Evolutionary conservation across 2,797 vertebrate species (phyloP).

Genomic region (Eidolon dupreanum): DNA sequence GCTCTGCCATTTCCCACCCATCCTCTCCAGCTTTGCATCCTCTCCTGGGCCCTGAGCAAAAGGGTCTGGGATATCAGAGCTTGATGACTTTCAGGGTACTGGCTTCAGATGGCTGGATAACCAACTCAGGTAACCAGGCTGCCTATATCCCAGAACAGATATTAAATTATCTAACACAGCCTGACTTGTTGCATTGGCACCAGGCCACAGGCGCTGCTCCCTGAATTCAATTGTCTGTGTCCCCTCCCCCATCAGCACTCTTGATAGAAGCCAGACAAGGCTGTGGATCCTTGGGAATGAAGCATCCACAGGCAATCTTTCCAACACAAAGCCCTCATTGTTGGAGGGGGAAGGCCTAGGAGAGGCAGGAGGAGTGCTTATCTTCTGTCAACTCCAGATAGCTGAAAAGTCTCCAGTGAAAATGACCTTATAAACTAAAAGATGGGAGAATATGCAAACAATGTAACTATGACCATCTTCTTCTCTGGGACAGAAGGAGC

Average conservation of each 20-base stretch:
- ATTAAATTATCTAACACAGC: slow-evolving; percentile 31
- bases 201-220: slow-evolving; percentile 35
- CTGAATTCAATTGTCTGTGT: slow-evolving; percentile 49
- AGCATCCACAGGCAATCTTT: slow-evolving; percentile 61
- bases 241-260: slow-evolving; percentile 45
- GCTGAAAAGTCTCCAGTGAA: slow-evolving; percentile 93
- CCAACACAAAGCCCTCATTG: slow-evolving; percentile 87
- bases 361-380: slow-evolving; percentile 81
- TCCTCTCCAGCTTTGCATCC: background rate
- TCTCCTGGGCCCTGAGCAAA: background rate
- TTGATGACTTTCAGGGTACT: background rate
- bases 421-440: slow-evolving; percentile 91
- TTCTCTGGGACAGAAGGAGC: slow-evolving; percentile 17
- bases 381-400: slow-evolving; percentile 92
- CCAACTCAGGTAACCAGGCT: slow-evolving; percentile 36
- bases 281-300: slow-evolving; percentile 71
- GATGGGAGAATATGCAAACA: slow-evolving; percentile 80
- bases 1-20: background rate
- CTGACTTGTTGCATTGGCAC: slow-evolving; percentile 61
- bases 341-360: slow-evolving; percentile 78
- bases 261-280: slow-evolving; percentile 71
- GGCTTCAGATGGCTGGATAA: slow-evolving; percentile 46
- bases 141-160: slow-evolving; percentile 49
- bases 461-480: slow-evolving; percentile 3
- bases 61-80: slow-evolving; percentile 42